phyloP scores from a whole-genome alignment of 2,888 invertebrate species.

The Apantesis nais region DNA sequence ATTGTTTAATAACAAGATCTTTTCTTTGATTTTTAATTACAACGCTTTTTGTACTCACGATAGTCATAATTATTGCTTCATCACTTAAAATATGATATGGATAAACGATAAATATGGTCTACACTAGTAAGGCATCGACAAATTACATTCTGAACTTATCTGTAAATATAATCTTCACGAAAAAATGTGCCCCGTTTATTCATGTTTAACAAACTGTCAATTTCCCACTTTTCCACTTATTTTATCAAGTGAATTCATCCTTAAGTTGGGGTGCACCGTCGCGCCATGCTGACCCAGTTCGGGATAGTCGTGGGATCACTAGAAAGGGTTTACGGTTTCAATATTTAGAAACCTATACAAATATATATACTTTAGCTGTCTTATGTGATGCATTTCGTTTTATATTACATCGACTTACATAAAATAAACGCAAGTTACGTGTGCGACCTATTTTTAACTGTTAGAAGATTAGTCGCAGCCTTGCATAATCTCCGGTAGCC shows the following conservation, averaged over 20 bases:
- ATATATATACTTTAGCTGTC: constrained; percentile 50
- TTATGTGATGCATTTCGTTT: constrained; percentile 54
- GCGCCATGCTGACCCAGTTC: constrained; percentile 71
- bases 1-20: neutral
- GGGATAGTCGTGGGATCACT: constrained; percentile 68
- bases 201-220: constrained; percentile 9
- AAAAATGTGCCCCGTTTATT: constrained; percentile 1
- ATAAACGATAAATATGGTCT: neutral
- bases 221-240: constrained; percentile 27
- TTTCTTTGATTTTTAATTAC: neutral
- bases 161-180: neutral
- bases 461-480: constrained; percentile 56
- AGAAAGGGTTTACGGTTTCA: constrained; percentile 79
- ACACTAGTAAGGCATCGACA: neutral
- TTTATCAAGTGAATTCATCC: constrained; percentile 62
- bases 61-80: neutral
- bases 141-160: neutral
- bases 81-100: neutral
- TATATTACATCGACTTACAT: constrained; percentile 43
- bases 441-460: constrained; percentile 64
- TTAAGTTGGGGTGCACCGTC: constrained; percentile 62
- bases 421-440: constrained; percentile 47
- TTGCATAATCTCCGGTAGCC: constrained; percentile 69
- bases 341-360: constrained; percentile 69
- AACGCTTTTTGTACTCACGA: neutral